Evolutionary conservation across 2,888 invertebrate genomes (phyloP).

Genomic region (Limnephilus marmoratus): DNA sequence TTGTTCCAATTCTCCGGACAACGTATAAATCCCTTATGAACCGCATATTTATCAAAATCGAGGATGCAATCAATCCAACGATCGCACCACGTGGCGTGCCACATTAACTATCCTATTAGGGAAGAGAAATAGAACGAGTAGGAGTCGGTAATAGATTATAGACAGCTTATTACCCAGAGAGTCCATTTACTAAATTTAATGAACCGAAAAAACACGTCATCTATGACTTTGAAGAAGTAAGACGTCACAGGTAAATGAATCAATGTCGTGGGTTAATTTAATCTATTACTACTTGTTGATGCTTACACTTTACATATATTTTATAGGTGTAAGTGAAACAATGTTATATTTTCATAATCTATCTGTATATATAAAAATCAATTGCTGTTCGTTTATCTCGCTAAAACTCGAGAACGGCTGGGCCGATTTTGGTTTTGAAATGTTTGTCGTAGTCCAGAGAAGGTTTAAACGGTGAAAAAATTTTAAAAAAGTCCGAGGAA

Average conservation of each 20-base stretch:
- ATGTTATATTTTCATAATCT: neutral
- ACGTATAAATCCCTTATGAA: constrained; percentile 13
- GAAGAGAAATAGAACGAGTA: neutral
- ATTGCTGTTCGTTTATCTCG: too few species aligned
- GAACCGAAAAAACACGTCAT: constrained; percentile 22
- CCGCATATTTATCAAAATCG: constrained; percentile 33
- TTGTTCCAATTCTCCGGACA: neutral
- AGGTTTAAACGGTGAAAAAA: too few species aligned
- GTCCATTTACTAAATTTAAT: constrained; percentile 12
- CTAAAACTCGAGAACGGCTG: too few species aligned
- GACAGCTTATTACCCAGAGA: neutral
- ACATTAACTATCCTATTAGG: constrained; percentile 32
- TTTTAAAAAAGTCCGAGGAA: too few species aligned
- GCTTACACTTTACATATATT: neutral
- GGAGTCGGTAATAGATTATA: neutral
- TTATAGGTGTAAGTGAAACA: neutral
- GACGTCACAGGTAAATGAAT: neutral
- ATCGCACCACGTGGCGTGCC: constrained; percentile 31
- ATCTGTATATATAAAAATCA: too few species aligned
- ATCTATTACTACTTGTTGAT: neutral
- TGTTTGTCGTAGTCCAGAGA: too few species aligned
- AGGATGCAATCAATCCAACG: constrained; percentile 43
- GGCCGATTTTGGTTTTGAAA: too few species aligned
- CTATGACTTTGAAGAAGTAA: neutral
- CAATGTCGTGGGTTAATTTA: neutral